Evolutionary conservation across 2,888 invertebrate genomes (phyloP), one percentile per base, ranked within the genome.

Genomic region (Acanthococcus lagerstroemiae): DNA sequence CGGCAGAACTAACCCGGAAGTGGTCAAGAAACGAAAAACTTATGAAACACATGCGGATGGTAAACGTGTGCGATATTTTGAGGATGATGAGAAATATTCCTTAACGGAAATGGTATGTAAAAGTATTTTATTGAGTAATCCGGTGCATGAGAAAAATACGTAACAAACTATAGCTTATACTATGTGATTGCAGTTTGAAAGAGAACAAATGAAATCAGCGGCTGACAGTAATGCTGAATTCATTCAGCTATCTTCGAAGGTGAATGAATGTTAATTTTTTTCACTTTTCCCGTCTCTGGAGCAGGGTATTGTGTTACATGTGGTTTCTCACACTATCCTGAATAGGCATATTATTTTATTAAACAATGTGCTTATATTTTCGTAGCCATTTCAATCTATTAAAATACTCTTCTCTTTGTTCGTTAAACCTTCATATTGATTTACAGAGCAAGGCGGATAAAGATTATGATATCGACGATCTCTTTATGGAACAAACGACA

Each of bases 61-160:
- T 68, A 82, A 90, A 74, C 81, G 93, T 70, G 81, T 84, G 4
- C 83, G 88, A 67, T 93, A 92, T 78, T 94, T 90, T 78, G 84
- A 87, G 3, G 90, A 94, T 79, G 94, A 95, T 79, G 92, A 93
- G 75, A 87, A 87, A 74, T 87, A 88, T 76, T 85, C 88, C 63
- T 82, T 95, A 44, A 83, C 88, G 74, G 83, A 90, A 76, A 87
- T 95, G 87, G 88, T 85, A 76, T 77, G 75, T 73, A 37, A 66
- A 52, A 24, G 30, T 37, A 6, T 44, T 27, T 56, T 56, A 56
- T 25, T 56, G 25, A 27, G 7, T 27, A n/a, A 25, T 57, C 9
- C 27, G 25, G n/a, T 26, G 7, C 4, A 19, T 21, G 25, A 4
- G 4, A 15, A 2, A 55, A 55, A n/a, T n/a, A 25, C 9, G 12